phyloP scores from a whole-genome alignment of 1,140 invertebrate species.

The Drosophila mauritiana region DNA sequence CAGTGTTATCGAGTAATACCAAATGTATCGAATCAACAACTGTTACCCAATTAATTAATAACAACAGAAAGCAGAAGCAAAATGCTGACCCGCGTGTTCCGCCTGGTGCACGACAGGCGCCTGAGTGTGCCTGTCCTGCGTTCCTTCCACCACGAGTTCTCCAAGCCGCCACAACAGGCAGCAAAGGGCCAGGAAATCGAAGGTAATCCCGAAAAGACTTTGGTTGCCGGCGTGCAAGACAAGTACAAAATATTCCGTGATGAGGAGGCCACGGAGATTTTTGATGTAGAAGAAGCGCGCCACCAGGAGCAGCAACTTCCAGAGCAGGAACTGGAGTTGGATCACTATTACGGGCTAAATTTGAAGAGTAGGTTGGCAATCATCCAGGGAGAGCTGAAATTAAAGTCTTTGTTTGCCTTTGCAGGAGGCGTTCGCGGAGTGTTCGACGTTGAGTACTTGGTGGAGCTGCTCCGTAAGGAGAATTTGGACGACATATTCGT shows the following conservation, averaged over 20 bases:
- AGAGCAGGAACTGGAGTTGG: conserved; percentile 45
- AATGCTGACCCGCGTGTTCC: conserved; percentile 71
- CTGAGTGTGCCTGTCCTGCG: conserved; percentile 66
- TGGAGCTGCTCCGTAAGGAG: conserved; percentile 90
- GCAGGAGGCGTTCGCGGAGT: conserved; percentile 92
- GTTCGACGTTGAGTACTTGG: conserved; percentile 94
- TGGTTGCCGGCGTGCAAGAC: conserved; percentile 57
- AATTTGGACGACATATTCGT: conserved; percentile 93
- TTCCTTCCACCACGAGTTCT: conserved; percentile 78
- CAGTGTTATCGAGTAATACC: neutral
- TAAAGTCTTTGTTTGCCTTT: conserved; percentile 51
- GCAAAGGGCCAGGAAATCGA: conserved; percentile 1
- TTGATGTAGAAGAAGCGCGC: conserved; percentile 88
- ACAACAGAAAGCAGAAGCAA: conserved; percentile 10
- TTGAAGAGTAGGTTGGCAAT: conserved; percentile 85
- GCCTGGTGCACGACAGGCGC: conserved; percentile 59
- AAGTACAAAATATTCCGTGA: conserved; percentile 85
- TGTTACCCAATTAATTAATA: conserved; percentile 29
- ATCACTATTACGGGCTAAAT: conserved; percentile 85
- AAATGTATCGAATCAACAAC: neutral
- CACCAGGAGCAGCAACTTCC: conserved; percentile 66
- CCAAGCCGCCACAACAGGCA: conserved; percentile 21
- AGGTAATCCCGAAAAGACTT: conserved; percentile 9
- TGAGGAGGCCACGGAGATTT: conserved; percentile 87
- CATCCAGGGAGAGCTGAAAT: neutral